These are phyloP conservation scores for Todiramphus chloris DNA, from an alignment of 2,113 vertebrate species.

Conservation along the genomic window DNA sequence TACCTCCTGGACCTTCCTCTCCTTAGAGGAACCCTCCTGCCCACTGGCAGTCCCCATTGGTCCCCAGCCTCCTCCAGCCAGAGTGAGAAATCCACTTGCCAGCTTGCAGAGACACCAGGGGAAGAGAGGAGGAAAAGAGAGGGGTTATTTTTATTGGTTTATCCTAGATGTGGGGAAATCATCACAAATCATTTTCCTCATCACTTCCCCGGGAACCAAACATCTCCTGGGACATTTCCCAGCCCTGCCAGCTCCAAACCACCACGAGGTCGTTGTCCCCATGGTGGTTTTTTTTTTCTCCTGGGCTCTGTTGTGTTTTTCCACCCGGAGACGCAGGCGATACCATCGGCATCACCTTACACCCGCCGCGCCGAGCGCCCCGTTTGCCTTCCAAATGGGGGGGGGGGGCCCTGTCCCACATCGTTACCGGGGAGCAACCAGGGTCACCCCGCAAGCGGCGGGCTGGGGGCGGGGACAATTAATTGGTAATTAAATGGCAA, in stretches of 20 bases:
- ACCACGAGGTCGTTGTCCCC: fast-evolving
- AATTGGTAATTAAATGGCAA: neutral
- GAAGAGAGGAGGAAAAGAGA: neutral
- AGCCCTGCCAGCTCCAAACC: neutral
- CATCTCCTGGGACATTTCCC: neutral
- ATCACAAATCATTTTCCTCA: fast-evolving
- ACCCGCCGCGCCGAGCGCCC: neutral
- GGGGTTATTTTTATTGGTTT: no score
- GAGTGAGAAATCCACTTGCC: neutral
- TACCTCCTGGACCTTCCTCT: neutral
- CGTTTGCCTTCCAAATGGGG: constrained; percentile 31
- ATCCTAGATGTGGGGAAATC: fast-evolving
- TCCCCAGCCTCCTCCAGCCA: neutral
- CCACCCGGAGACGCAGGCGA: neutral
- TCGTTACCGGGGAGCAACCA: neutral
- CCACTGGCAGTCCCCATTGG: neutral
- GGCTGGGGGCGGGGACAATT: neutral
- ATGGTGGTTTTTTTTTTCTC: neutral
- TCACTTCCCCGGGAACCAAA: neutral
- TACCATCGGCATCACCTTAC: constrained; percentile 31
- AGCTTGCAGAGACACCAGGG: neutral
- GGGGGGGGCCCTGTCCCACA: neutral
- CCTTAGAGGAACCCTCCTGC: neutral
- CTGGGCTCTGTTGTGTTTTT: neutral
- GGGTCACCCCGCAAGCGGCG: neutral